These are phyloP conservation scores for Lithophane ornitopus DNA, from an alignment of 2,888 invertebrate species.

Conservation along the genomic window DNA sequence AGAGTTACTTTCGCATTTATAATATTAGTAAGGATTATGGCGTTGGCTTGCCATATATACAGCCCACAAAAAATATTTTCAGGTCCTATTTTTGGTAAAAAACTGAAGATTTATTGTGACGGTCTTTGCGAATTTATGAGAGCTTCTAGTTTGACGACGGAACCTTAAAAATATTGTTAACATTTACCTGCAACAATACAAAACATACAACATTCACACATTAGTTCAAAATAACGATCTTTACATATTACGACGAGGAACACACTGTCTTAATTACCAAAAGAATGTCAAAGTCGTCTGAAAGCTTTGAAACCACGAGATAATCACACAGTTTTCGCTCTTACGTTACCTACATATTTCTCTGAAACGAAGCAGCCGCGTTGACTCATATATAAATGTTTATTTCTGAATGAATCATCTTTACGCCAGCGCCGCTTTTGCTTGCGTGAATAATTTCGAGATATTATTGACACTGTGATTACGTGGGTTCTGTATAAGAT, in stretches of 20 bases:
- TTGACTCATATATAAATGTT: slow-evolving; percentile 71
- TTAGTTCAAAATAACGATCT: slow-evolving; percentile 21
- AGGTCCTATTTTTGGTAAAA: background rate
- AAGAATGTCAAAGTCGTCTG: slow-evolving; percentile 53
- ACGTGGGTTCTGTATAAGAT: slow-evolving; percentile 39
- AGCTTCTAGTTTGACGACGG: background rate
- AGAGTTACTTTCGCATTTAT: too few species aligned
- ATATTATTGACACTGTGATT: slow-evolving; percentile 60
- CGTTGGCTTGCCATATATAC: background rate
- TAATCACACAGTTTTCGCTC: slow-evolving; percentile 40
- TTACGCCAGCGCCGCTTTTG: slow-evolving; percentile 64
- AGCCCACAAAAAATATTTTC: background rate
- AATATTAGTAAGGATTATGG: too few species aligned
- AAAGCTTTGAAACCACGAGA: slow-evolving; percentile 37
- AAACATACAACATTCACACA: slow-evolving; percentile 11
- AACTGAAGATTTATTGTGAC: background rate
- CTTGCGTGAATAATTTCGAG: slow-evolving; percentile 68
- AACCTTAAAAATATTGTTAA: background rate
- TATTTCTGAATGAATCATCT: slow-evolving; percentile 75
- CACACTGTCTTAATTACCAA: slow-evolving; percentile 21
- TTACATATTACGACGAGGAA: slow-evolving; percentile 12
- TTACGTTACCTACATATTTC: slow-evolving; percentile 62
- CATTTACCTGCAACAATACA: background rate
- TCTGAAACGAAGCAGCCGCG: slow-evolving; percentile 50
- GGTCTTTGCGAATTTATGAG: background rate